Conservation (phyloP, 2,113 vertebrate species). For the Ceyx melanurus region DNA sequence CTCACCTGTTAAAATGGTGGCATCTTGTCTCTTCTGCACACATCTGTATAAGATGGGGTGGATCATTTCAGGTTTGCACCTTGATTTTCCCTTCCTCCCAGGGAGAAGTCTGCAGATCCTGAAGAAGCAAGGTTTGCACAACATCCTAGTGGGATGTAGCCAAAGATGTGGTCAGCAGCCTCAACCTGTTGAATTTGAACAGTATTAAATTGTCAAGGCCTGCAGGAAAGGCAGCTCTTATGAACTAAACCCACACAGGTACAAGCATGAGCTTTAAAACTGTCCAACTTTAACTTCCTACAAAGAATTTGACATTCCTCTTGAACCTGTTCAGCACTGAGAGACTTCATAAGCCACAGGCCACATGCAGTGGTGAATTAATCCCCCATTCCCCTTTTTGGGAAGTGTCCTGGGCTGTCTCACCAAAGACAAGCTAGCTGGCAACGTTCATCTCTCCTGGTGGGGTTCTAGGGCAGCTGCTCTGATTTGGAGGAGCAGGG, state of each 20-base stretch:
- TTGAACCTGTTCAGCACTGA: background rate
- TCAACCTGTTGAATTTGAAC: background rate
- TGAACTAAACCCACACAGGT: background rate
- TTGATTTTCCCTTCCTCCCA: background rate
- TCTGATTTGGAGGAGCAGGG: background rate
- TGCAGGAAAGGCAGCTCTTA: background rate
- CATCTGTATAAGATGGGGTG: background rate
- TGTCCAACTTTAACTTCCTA: background rate
- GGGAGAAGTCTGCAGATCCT: rapidly evolving
- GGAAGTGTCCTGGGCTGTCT: background rate
- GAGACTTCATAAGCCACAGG: background rate
- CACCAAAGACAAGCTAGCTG: background rate
- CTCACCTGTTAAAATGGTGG: background rate
- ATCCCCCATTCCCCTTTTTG: background rate
- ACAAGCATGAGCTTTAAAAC: background rate
- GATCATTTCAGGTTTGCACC: background rate
- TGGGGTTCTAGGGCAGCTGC: background rate
- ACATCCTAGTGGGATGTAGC: background rate
- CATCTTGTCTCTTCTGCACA: background rate
- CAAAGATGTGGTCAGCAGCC: background rate
- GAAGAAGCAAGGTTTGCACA: rapidly evolving
- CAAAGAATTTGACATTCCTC: background rate
- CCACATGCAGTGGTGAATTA: background rate
- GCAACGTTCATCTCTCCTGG: background rate
- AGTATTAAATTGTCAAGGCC: background rate